Conservation (phyloP, 2,797 vertebrate species). For the Babyrousa celebensis region DNA sequence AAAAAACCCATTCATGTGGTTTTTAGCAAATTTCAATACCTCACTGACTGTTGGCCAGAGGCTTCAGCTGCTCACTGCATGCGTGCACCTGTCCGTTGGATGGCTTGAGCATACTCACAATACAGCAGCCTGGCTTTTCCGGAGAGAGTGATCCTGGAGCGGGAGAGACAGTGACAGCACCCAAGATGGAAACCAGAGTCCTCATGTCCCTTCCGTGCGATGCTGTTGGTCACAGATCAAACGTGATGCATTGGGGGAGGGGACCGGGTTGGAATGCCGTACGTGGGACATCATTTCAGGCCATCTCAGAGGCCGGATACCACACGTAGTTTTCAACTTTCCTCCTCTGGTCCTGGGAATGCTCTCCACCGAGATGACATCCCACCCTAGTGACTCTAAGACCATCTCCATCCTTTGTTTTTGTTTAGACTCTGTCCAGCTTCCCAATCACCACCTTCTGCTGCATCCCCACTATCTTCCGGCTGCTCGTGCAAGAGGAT, state of each 20-base stretch:
- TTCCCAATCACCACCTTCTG: constrained; percentile 93
- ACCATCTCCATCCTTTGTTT: neutral
- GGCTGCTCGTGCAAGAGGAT: constrained; percentile 92
- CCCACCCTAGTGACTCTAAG: neutral
- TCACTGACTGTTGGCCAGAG: neutral
- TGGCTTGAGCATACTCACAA: neutral
- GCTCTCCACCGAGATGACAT: neutral
- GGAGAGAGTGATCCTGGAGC: neutral
- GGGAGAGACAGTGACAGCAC: neutral
- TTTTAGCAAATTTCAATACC: neutral
- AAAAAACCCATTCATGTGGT: neutral
- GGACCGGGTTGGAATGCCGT: neutral
- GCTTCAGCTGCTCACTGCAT: neutral
- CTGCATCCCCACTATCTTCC: constrained; percentile 92
- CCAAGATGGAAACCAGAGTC: neutral
- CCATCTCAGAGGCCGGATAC: neutral
- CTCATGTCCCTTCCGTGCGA: neutral
- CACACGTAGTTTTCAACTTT: neutral
- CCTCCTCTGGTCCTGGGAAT: neutral
- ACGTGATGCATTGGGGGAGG: neutral
- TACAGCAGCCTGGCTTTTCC: neutral
- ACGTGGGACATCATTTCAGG: neutral
- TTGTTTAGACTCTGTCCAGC: constrained; percentile 91
- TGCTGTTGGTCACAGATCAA: neutral
- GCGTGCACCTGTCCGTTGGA: neutral